Percentiles rank a stretch among this genome's conserved stretches.
phyloP scores from a whole-genome alignment of 2,888 invertebrate genomes.

The Macrosiphum euphorbiae region DNA sequence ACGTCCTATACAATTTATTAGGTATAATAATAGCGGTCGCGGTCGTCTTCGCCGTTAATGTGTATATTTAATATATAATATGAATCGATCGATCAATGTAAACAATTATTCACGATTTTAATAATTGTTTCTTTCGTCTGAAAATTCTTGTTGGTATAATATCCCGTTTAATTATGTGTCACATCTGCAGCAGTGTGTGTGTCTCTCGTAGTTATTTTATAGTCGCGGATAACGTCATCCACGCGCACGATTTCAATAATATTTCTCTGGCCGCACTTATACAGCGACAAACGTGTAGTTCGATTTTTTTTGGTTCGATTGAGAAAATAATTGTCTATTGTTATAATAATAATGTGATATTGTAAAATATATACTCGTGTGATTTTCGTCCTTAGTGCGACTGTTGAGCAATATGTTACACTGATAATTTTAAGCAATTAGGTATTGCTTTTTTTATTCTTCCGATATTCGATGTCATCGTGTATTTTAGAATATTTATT shows the following conservation, averaged over 20 bases:
- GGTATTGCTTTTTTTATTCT: background rate
- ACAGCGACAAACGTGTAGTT: background rate
- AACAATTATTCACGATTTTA: background rate
- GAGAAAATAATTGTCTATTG: background rate
- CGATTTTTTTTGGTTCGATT: background rate
- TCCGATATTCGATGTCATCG: background rate
- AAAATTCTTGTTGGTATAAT: background rate
- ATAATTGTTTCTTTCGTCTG: background rate
- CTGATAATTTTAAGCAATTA: background rate
- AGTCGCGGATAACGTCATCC: background rate
- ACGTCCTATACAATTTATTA: background rate
- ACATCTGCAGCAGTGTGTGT: background rate
- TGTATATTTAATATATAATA: background rate
- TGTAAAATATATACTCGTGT: background rate
- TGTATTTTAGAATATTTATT: background rate
- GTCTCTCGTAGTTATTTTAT: background rate
- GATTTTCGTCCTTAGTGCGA: background rate
- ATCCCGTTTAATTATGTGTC: background rate
- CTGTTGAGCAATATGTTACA: background rate
- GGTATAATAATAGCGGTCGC: background rate
- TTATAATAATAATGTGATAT: background rate
- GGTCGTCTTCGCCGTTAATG: background rate
- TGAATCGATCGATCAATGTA: background rate
- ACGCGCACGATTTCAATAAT: conserved; percentile 17
- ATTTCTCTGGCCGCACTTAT: background rate